phyloP scores from a whole-genome alignment of 2,113 vertebrate genomes.

The Atlantisia rogersi region DNA sequence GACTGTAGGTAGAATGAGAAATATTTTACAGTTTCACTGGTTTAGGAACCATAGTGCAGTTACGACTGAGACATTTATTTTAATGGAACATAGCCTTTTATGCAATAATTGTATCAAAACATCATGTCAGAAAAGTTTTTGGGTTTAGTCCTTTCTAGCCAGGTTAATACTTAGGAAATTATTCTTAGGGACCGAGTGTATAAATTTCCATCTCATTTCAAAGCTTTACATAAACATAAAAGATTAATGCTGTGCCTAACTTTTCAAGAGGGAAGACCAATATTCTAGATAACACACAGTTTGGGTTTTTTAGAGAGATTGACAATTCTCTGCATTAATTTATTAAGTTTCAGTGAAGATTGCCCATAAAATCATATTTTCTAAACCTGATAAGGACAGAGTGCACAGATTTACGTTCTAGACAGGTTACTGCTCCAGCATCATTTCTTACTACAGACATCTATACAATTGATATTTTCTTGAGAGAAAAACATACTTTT shows the following conservation, averaged over 20 bases:
- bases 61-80: conserved; percentile 11
- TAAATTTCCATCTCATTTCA: conserved; percentile 72
- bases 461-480: not conserved
- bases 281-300: not conserved
- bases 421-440: not conserved
- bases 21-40: conserved; percentile 30
- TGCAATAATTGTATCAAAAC: conserved; percentile 35
- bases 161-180: conserved; percentile 65
- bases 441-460: not conserved
- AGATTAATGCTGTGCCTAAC: conserved; percentile 5
- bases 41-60: conserved; percentile 25
- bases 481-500: not conserved
- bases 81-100: conserved; percentile 41
- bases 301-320: not conserved
- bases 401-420: not conserved
- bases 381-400: conserved; percentile 1
- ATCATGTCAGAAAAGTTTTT: conserved; percentile 31
- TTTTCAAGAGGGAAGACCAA: conserved; percentile 24
- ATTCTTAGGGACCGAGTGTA: conserved; percentile 54
- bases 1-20: not conserved
- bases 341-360: conserved; percentile 27
- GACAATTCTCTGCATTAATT: conserved; percentile 41
- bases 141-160: conserved; percentile 38
- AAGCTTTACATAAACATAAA: conserved; percentile 57
- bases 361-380: conserved; percentile 53